Evolutionary conservation across 2,113 vertebrate genomes (phyloP).

Genomic region (Paramormyrops kingsleyae): DNA sequence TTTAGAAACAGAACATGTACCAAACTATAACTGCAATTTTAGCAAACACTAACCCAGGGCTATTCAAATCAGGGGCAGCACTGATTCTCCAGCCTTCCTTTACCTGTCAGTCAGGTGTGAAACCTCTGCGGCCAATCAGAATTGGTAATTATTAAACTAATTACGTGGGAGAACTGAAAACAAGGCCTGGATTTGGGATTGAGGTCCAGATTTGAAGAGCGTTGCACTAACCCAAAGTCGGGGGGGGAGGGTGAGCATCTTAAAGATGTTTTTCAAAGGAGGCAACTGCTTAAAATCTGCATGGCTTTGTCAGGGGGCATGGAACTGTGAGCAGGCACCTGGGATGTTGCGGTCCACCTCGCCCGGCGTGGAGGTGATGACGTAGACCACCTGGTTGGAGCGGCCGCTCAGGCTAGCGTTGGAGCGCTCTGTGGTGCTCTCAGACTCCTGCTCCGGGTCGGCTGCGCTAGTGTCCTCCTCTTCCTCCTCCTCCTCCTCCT

Average conservation of each 20-base stretch:
- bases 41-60: not conserved
- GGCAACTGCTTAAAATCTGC: not conserved
- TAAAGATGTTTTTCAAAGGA: not conserved
- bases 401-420: conserved; percentile 71
- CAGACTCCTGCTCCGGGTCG: conserved; percentile 39
- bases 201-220: too few species aligned
- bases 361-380: conserved; percentile 89
- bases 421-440: conserved; percentile 67
- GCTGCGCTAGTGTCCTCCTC: conserved; percentile 59
- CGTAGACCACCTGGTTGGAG: conserved; percentile 82
- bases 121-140: too few species aligned
- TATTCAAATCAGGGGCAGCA: too few species aligned
- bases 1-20: not conserved
- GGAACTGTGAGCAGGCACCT: conserved; percentile 65
- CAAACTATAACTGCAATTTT: not conserved
- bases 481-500: conserved; percentile 48
- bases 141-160: too few species aligned
- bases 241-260: too few species aligned
- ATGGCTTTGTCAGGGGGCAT: not conserved
- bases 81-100: too few species aligned
- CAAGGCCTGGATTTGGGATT: too few species aligned
- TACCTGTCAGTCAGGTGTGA: too few species aligned
- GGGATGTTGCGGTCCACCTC: conserved; percentile 75
- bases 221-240: not conserved
- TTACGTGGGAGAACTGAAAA: too few species aligned